phyloP scores from a whole-genome alignment of 2,797 vertebrate genomes.

The Hydrolagus colliei region DNA sequence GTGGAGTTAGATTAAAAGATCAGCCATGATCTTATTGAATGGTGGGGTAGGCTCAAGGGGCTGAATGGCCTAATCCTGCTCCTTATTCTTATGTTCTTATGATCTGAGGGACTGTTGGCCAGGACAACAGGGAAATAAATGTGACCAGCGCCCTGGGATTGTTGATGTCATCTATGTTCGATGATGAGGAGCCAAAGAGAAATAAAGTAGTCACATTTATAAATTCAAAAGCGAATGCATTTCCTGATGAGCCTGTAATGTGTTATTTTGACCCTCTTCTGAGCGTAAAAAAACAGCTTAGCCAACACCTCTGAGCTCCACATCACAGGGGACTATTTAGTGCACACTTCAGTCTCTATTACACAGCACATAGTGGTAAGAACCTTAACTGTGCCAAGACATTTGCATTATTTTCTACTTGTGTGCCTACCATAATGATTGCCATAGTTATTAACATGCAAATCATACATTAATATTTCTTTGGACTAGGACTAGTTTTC shows the following conservation, averaged over 20 bases:
- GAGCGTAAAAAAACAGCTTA: too few relatives aligned
- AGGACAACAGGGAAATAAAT: too few relatives aligned
- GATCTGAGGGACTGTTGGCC: too few relatives aligned
- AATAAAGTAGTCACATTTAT: background rate
- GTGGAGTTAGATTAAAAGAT: too few relatives aligned
- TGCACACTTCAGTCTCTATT: background rate
- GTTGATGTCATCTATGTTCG: too few relatives aligned
- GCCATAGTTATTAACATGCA: background rate
- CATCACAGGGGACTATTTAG: background rate
- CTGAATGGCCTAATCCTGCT: too few relatives aligned
- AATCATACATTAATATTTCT: background rate
- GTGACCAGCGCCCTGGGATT: too few relatives aligned
- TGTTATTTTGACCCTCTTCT: background rate
- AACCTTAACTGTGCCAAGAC: background rate
- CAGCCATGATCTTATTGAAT: too few relatives aligned
- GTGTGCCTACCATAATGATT: background rate
- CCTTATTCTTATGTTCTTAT: too few relatives aligned
- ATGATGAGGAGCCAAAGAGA: background rate
- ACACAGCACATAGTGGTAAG: background rate
- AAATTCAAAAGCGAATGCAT: background rate
- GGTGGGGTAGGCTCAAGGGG: too few relatives aligned
- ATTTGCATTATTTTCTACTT: conserved; percentile 20
- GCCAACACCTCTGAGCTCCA: background rate
- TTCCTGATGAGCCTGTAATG: background rate
- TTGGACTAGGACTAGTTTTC: too few relatives aligned